Conservation (phyloP, 2,113 vertebrate genomes). For the Nestor notabilis region DNA sequence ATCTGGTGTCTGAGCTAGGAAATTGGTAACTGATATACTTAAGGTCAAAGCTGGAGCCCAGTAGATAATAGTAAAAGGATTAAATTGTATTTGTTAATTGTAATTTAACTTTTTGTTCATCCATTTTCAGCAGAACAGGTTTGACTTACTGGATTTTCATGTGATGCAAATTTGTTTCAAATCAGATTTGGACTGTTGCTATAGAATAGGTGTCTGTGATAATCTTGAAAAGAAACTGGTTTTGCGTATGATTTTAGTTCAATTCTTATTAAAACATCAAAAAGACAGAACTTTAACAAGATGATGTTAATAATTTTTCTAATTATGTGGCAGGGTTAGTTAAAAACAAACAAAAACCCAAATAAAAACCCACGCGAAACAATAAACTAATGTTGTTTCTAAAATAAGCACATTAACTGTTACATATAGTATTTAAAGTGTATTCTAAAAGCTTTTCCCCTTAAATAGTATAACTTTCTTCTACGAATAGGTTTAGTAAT, state of each 20-base stretch:
- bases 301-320: not conserved
- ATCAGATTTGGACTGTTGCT: not conserved
- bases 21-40: constrained; percentile 15
- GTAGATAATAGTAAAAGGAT: not conserved
- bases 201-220: not conserved
- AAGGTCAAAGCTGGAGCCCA: constrained; percentile 35
- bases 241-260: not conserved
- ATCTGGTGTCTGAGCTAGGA: constrained; percentile 59
- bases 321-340: not conserved
- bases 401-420: not conserved
- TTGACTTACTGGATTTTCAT: not conserved
- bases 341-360: not conserved
- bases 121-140: not conserved
- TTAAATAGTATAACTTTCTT: not conserved
- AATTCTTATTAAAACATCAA: not conserved
- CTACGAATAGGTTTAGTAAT: not conserved
- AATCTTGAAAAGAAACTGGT: not conserved
- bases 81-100: constrained; percentile 42
- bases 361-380: not conserved
- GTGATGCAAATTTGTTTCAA: not conserved
- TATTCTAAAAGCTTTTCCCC: not conserved
- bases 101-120: not conserved
- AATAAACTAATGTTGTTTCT: not conserved
- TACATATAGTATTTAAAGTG: not conserved
- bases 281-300: not conserved